These are phyloP conservation scores for Oscheius sp. DNA, from an alignment of 2,888 invertebrate genomes.

Conservation along the genomic window DNA sequence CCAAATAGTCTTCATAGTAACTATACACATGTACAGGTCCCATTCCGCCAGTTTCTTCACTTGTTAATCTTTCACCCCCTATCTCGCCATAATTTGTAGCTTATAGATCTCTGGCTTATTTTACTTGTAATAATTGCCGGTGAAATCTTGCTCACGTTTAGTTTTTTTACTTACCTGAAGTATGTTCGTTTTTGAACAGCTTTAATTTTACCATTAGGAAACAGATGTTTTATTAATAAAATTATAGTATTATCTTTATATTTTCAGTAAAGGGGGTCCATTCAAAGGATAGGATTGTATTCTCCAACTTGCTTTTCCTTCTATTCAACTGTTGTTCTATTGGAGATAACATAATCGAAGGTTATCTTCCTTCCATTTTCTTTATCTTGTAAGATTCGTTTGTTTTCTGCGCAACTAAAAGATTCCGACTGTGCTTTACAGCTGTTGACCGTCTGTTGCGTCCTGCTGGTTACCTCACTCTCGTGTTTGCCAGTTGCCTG, in stretches of 20 bases:
- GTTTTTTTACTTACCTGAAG: constrained; percentile 4
- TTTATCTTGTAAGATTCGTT: background rate
- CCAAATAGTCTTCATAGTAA: background rate
- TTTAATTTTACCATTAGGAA: background rate
- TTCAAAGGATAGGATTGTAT: background rate
- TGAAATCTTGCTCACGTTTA: constrained; percentile 11
- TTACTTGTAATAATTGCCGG: constrained; percentile 31
- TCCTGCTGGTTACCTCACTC: background rate
- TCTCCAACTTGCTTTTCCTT: no score
- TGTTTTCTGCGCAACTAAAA: background rate
- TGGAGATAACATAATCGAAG: background rate
- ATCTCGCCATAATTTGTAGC: constrained; percentile 9
- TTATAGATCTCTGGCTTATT: constrained; percentile 13
- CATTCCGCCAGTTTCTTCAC: background rate
- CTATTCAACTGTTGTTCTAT: no score
- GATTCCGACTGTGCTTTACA: background rate
- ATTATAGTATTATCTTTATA: background rate
- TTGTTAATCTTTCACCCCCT: background rate
- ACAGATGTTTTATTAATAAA: background rate
- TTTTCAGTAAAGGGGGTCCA: background rate
- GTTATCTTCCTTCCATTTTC: background rate
- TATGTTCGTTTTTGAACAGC: background rate
- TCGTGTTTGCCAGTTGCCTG: background rate
- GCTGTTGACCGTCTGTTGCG: background rate
- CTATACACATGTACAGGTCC: background rate